phyloP scores from a whole-genome alignment of 2,113 vertebrate species.

The Microtus montanus region DNA sequence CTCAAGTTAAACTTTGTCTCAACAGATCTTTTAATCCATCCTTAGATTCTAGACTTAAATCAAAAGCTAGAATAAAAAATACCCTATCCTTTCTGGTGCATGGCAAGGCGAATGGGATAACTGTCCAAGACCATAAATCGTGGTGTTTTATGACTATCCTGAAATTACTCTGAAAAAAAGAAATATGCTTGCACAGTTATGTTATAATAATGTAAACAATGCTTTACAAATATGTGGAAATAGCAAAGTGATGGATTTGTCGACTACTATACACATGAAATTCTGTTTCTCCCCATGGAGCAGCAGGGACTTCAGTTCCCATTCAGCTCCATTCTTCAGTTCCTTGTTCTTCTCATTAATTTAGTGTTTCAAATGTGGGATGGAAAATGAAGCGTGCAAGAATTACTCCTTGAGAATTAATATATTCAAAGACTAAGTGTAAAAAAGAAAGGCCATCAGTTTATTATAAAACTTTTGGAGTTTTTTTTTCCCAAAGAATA shows the following conservation, averaged over 20 bases:
- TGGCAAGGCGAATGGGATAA: background rate
- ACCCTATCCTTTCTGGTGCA: background rate
- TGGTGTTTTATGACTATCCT: background rate
- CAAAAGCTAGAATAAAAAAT: background rate
- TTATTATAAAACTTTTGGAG: conserved; percentile 16
- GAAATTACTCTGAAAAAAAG: conserved; percentile 7
- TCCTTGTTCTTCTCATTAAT: background rate
- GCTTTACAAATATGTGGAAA: conserved; percentile 21
- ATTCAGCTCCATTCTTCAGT: background rate
- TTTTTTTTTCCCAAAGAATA: background rate
- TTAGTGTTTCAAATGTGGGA: conserved; percentile 27
- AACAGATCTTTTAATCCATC: background rate
- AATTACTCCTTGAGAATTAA: conserved; percentile 15
- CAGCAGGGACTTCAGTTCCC: background rate
- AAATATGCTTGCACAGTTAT: background rate
- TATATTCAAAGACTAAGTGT: background rate
- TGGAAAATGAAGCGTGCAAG: background rate
- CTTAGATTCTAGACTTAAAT: conserved; percentile 16
- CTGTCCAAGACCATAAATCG: background rate
- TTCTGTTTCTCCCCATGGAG: background rate
- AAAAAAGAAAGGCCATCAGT: background rate
- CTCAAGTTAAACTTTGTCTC: background rate
- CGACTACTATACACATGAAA: background rate
- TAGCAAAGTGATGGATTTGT: background rate
- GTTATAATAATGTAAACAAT: background rate